phyloP scores from a whole-genome alignment of 2,888 invertebrate species.

The Drosophila acutilabella region DNA sequence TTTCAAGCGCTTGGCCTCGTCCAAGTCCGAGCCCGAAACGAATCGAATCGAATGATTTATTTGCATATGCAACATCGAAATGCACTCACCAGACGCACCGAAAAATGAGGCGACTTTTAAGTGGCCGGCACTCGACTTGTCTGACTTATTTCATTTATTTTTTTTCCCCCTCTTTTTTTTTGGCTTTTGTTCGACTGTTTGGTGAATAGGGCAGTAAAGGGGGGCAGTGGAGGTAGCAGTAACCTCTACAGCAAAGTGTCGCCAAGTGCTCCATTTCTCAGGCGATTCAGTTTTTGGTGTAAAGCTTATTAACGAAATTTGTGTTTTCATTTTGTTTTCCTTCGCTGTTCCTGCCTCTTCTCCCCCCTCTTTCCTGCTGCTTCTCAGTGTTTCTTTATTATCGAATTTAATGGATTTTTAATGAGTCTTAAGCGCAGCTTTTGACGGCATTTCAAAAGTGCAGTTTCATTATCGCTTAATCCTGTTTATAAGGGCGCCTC shows the following conservation, averaged over 20 bases:
- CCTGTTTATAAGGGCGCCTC: constrained; percentile 59
- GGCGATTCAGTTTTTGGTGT: constrained; percentile 44
- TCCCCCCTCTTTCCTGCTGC: constrained; percentile 1
- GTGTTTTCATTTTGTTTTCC: constrained; percentile 51
- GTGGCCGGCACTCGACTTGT: constrained; percentile 65
- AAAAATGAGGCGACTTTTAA: constrained; percentile 68
- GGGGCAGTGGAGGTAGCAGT: not conserved
- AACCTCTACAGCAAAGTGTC: constrained; percentile 56
- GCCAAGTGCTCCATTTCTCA: constrained; percentile 74
- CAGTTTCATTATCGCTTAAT: constrained; percentile 73
- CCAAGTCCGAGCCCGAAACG: not conserved
- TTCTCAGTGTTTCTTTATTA: constrained; percentile 41
- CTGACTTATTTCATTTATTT: constrained; percentile 24
- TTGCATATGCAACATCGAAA: constrained; percentile 79
- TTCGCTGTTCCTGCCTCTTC: constrained; percentile 1
- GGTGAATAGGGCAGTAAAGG: constrained; percentile 1
- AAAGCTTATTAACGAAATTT: constrained; percentile 73
- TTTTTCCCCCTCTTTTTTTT: constrained; percentile 14
- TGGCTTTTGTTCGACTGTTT: constrained; percentile 27
- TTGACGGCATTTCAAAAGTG: constrained; percentile 70
- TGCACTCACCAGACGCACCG: constrained; percentile 65
- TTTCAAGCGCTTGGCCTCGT: not conserved
- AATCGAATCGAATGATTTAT: constrained; percentile 64
- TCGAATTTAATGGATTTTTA: constrained; percentile 76
- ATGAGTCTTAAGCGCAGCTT: constrained; percentile 74